Evolutionary conservation across 1,140 invertebrate genomes (phyloP), one percentile per base, ranked within the genome.

Genomic region (Paralvinella palmiformis): DNA sequence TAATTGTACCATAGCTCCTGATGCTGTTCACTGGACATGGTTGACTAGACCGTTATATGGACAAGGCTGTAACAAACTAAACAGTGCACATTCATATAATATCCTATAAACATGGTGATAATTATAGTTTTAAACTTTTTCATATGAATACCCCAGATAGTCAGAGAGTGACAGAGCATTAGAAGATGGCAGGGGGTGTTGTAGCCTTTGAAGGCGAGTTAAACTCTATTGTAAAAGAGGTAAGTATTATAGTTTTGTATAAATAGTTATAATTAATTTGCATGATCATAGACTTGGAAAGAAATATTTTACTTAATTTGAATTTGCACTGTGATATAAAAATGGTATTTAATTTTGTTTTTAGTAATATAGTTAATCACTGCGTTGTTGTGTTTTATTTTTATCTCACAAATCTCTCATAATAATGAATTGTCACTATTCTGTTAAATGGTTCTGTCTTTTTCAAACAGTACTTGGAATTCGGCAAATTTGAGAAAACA

Each of bases 191-290:
- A n/a, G n/a, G n/a, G n/a, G 76, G 76, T 22, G 70, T 74, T 7
- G 74, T 79, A 35, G 75, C 76, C 15, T 77, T 76, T 72, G 80
- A 81, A 71, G 79, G 77, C 15, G 79, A 81, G 65, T 65, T 81
- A 31, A 81, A 81, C 73, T 70, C 75, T 27, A 78, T 80, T 62
- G 72, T 81, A 6, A 76, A 75, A 73, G 80, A 81, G 73, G 80
- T 81, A 70, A 59, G 65, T 64, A 41, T 29, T 41, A n/a, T 35
- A 35, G 36, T 37, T 29, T 24, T 41, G 45, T 13, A 20, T 31
- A 35, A 33, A 20, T 32, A 37, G 22, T 22, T 32, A 45, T 17
- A 29, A 31, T 6, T 41, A 52, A 29, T 52, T 52, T 13, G 37
- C n/a, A n/a, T n/a, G n/a, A n/a, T n/a, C n/a, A n/a, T n/a, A n/a